Evolutionary conservation across 2,888 invertebrate species (phyloP).

Genomic region (Chesias legatella): DNA sequence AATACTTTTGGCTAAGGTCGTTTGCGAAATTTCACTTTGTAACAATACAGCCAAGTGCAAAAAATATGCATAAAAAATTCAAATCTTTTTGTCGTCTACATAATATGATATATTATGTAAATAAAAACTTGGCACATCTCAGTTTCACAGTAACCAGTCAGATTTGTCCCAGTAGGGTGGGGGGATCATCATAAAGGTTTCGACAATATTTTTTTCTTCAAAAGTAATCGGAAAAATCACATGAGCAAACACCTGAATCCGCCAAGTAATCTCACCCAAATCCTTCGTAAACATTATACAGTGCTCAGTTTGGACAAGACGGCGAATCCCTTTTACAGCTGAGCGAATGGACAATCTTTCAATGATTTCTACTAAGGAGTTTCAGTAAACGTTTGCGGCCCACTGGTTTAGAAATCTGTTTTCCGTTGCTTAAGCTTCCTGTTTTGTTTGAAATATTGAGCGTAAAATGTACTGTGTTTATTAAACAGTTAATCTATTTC

Average conservation of each 20-base stretch:
- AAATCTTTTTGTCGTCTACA: too few relatives aligned
- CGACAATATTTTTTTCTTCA: constrained; percentile 10
- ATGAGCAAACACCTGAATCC: constrained; percentile 21
- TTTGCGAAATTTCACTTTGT: constrained; percentile 13
- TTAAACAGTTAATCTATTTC: too few relatives aligned
- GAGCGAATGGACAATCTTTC: constrained; percentile 24
- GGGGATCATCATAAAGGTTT: too few relatives aligned
- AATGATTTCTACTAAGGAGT: constrained; percentile 21
- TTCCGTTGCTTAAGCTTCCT: constrained; percentile 18
- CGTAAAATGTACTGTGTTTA: too few relatives aligned
- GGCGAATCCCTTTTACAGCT: constrained; percentile 20
- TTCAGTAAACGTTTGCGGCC: constrained; percentile 16
- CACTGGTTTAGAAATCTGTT: constrained; percentile 21
- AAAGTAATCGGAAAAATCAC: constrained; percentile 17
- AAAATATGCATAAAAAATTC: too few relatives aligned
- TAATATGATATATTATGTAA: too few relatives aligned
- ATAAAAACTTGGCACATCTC: too few relatives aligned
- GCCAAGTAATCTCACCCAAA: constrained; percentile 19
- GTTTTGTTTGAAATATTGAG: constrained; percentile 5
- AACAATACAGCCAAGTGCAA: background rate
- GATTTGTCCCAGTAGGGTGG: too few relatives aligned
- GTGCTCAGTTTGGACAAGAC: constrained; percentile 18
- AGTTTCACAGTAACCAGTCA: too few relatives aligned
- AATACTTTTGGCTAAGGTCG: constrained; percentile 16
- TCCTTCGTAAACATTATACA: constrained; percentile 17